Base-by-base conservation (phyloP, 2,113 vertebrate genomes). In the Leptobrachium leishanense region DNA sequence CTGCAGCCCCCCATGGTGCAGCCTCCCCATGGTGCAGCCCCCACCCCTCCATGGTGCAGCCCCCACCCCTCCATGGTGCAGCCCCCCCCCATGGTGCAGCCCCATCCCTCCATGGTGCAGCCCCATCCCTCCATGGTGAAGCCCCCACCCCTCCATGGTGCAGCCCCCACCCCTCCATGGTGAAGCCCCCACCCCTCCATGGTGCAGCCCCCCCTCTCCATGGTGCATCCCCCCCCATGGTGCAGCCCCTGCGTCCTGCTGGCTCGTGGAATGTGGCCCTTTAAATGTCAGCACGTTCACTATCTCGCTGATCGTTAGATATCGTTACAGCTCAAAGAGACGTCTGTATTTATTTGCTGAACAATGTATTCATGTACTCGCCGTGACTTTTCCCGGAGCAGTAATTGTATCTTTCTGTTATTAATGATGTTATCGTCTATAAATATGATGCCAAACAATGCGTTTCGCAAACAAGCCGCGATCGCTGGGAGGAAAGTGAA, bases 351-450 rank as follows among this genome's bases (percentile, higher is more conserved):
- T 64, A 64, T 64, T 64, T 20, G 9, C 4, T 64, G 62, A 64
- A 64, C 62, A 64, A 64, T 2, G 31, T 2, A 64, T 62, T 62
- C 62, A 64, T 2, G 31, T 39, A 1, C 31, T 5, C 31, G 12
- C 62, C 4, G 62, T 59, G 55, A 59, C 55, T 59, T 2, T 64
- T 64, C 62, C 62, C 6, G 62, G 11, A 64, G 13, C 31, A 6
- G 62, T 64, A 31, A 64, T 64, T 64, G n/a, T 64, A 64, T 64
- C 62, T 64, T 64, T 20, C 62, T 64, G 62, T 31, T 64, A 64
- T 64, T 64, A 64, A 31, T 43, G 72, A 46, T 74, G 4, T 74
- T 46, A 74, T 74, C 72, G 54, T 63, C 64, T 5, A 20, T 54
- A 43, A 67, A 55, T 46, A 46, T 55, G 64, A 55, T n/a, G 13